Evolutionary conservation across 2,888 invertebrate genomes (phyloP).

Genomic region (Zaprionus obscuricornis): DNA sequence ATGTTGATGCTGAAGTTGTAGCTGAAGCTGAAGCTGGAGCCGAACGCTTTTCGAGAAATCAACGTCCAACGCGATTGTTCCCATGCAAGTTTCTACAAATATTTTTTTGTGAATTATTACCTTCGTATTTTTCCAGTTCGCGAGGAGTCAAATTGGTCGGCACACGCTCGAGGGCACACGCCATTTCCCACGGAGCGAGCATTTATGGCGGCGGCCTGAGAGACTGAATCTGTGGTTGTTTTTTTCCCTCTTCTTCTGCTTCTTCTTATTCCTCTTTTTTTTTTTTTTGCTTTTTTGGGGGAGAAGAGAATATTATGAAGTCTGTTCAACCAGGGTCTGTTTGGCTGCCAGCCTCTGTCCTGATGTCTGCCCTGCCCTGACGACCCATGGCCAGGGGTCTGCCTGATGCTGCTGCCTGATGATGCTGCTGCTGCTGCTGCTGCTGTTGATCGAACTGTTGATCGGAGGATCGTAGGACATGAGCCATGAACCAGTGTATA

Average conservation of each 20-base stretch:
- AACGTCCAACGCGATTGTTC: slow-evolving; percentile 82
- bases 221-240: neutral
- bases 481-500: no score
- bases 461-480: no score
- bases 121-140: slow-evolving; percentile 84
- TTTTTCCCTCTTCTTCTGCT: neutral
- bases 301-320: neutral
- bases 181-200: slow-evolving; percentile 85
- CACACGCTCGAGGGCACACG: slow-evolving; percentile 87
- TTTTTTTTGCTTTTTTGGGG: no score
- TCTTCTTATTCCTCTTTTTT: no score
- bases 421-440: slow-evolving; percentile 19
- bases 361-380: slow-evolving; percentile 44
- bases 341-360: slow-evolving; percentile 20
- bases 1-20: slow-evolving; percentile 16
- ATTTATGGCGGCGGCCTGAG: slow-evolving; percentile 66
- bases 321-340: slow-evolving; percentile 20
- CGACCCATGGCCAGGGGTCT: slow-evolving; percentile 45
- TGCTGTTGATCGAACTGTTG: no score
- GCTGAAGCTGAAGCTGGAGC: slow-evolving; percentile 27
- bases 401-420: slow-evolving; percentile 30
- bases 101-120: slow-evolving; percentile 83
- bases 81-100: slow-evolving; percentile 82
- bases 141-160: slow-evolving; percentile 84
- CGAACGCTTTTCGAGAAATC: slow-evolving; percentile 80